Base-by-base conservation (phyloP, 1,140 invertebrate species). In the Rhyzopertha dominica region DNA sequence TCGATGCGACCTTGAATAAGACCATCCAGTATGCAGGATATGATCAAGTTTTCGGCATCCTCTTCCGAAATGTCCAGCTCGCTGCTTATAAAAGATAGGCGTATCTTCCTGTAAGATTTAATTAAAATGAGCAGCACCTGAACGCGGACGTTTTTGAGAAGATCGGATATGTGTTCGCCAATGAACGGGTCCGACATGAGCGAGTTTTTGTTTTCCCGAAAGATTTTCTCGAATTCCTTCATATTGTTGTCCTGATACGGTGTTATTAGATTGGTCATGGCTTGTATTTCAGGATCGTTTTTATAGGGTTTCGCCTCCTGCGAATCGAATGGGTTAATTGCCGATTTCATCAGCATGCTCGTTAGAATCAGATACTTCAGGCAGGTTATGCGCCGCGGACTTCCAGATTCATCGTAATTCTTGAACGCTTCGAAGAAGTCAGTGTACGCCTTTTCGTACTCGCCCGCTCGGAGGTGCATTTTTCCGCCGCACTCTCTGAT, bases 371-470 rank as follows among this genome's bases (percentile, higher is more conserved):
- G 77, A 72, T 99, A 99, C 68, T 99, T 99, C n/a, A 99, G 72
- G 67, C 95, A 99, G 0, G 92, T 96, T 10, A 94, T 98, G 53
- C 96, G 75, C 43, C 95, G 74, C 24, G 92, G 91, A 53, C 88
- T 96, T 9, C 96, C 95, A 23, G 93, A 96, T 72, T 99, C 95
- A 76, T 99, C 96, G 67, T 99, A 99, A 70, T 98, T 99, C 74
- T 99, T 99, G 67, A 99, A 99, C 2, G 96, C 96, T 72, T 98
- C 95, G 72, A 99, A 99, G 71, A 98, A 99, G 64, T 99, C 95
- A 2, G 92, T 98, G 67, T 99, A 95, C 4, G 96, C 95, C 68
- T 95, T 91, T 65, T 97, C 94, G 70, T 97, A 99, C 71, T 97
- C 92, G 14, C 91, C 92, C 73, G 98, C 94, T 36, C 95, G 78